Conservation (phyloP, 2,797 vertebrate genomes). For the Oreonectes daqikongensis region DNA sequence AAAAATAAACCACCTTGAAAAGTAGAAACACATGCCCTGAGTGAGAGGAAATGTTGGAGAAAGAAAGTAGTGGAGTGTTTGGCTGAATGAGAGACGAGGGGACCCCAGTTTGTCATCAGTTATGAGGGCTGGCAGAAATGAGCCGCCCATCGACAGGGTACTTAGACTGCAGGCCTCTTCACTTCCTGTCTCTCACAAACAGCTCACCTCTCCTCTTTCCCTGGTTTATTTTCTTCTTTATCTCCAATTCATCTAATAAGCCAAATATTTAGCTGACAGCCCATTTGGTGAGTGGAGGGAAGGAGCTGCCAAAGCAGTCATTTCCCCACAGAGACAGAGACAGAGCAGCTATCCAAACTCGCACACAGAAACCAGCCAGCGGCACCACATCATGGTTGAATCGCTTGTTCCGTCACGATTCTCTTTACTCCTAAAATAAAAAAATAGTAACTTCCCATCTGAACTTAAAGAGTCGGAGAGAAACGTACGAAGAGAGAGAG, state of each 20-base stretch:
- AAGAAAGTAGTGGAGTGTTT: conserved; percentile 43
- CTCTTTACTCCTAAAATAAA: conserved; percentile 46
- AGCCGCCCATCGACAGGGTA: conserved; percentile 68
- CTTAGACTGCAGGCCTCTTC: conserved; percentile 66
- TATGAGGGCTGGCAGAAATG: conserved; percentile 70
- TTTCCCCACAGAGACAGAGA: conserved; percentile 65
- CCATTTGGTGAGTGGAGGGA: conserved; percentile 81
- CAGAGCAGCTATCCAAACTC: conserved; percentile 41
- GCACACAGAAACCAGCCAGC: conserved; percentile 60
- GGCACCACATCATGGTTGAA: conserved; percentile 77
- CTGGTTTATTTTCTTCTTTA: conserved; percentile 77
- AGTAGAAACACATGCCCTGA: conserved; percentile 33
- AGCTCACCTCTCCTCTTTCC: conserved; percentile 66
- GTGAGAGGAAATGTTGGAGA: conserved; percentile 33
- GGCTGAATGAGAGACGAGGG: conserved; percentile 60
- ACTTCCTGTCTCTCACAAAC: conserved; percentile 40
- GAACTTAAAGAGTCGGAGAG: not conserved
- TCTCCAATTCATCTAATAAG: conserved; percentile 76
- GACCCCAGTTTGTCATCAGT: conserved; percentile 75
- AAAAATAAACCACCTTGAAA: conserved; percentile 34
- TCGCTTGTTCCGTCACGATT: conserved; percentile 53
- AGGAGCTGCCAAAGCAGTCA: conserved; percentile 73
- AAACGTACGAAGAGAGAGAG: conserved; percentile 27
- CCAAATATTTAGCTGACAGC: conserved; percentile 85
- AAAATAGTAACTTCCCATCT: conserved; percentile 31